Evolutionary conservation across 2,797 vertebrate genomes (phyloP).

Genomic region (Pipistrellus pygmaeus): DNA sequence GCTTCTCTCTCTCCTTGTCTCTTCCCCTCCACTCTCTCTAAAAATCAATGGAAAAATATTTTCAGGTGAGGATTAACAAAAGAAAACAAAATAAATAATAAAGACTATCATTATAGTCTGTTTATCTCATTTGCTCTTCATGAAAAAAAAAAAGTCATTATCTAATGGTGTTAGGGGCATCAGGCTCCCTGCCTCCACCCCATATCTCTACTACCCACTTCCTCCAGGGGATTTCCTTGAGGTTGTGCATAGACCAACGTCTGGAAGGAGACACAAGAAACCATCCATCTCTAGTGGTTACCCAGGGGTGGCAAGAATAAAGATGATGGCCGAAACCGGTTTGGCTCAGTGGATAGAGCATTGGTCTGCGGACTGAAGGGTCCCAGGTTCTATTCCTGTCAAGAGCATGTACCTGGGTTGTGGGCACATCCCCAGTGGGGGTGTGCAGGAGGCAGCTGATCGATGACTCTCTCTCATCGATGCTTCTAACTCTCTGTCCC

Average conservation of each 20-base stretch:
- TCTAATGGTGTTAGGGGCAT: neutral
- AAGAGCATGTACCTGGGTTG: too few species aligned
- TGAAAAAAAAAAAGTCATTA: neutral
- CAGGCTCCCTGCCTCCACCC: neutral
- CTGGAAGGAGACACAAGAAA: neutral
- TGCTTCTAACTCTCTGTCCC: too few species aligned
- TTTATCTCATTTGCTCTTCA: conserved; percentile 5
- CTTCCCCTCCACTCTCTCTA: neutral
- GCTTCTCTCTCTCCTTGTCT: neutral
- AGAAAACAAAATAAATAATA: too few species aligned
- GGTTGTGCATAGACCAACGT: neutral
- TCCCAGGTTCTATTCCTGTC: too few species aligned
- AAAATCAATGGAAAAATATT: neutral
- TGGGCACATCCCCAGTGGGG: too few species aligned
- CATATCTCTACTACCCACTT: neutral
- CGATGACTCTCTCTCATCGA: too few species aligned
- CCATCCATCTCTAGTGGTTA: neutral
- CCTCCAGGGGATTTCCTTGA: neutral
- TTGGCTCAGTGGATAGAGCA: too few species aligned
- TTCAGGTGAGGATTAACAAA: too few species aligned
- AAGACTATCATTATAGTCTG: neutral
- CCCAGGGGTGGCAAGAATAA: neutral
- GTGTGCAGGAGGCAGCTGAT: too few species aligned
- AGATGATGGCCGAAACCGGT: too few species aligned
- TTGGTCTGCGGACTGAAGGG: too few species aligned